Evolutionary conservation across 1,140 invertebrate species (phyloP), one percentile per base, ranked within the genome.

Genomic region (Diuraphis noxia): DNA sequence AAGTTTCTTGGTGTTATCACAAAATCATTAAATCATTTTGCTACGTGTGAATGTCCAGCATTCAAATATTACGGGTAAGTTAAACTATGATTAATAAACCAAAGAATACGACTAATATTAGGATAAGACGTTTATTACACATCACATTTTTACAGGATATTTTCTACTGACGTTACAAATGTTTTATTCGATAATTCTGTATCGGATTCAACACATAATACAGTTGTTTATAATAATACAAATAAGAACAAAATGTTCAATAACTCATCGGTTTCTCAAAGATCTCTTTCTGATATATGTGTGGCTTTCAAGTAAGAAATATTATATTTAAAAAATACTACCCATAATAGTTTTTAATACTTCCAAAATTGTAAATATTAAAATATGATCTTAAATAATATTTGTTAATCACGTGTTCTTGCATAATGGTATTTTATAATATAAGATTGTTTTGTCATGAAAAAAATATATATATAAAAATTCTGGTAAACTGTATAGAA

Each of bases 61-160:
- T 91, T 91, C 81, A 91, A 91, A 52, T 91, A 81, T 40, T 91
- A 91, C 13, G 77, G 89, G 89, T 91, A 81, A 91, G 38, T 79
- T 63, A 17, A 2, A 36, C 56, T n/a, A 72, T 72, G 30, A 72
- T n/a, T n/a, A 63, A 63, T 63, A 30, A 63, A 30, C 30, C 30
- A 63, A 63, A 30, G 9, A 30, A 63, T 63, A 63, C 34, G 6
- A 46, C 43, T 46, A 46, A 13, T 30, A 56, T 30, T n/a, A n/a
- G n/a, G n/a, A 72, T n/a, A 63, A 13, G 30, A 49, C 6, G 21
- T 63, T n/a, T n/a, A 63, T 63, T 63, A 17, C n/a, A n/a, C 13
- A n/a, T 63, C 9, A n/a, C 30, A 25, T 88, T 34, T 89, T 88
- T 90, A 49, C 41, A 91, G 89, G 49, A 82, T 91, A 49, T 91